Percentiles rank a stretch among this genome's conserved stretches.
Evolutionary conservation across 2,888 invertebrate species (phyloP).

Genomic region (Meiosimyza platycephala): DNA sequence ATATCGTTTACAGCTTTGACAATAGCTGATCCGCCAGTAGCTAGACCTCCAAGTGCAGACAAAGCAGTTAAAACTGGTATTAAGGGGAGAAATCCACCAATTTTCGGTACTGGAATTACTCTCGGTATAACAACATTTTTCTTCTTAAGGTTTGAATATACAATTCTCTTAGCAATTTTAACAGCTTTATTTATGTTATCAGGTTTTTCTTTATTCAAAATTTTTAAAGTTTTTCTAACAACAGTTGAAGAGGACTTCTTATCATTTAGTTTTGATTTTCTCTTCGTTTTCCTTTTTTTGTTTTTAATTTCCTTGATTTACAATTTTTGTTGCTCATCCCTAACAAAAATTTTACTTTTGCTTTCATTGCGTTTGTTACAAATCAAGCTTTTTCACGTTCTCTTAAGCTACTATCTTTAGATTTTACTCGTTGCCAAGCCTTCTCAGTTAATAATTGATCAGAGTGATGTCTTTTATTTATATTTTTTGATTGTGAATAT

Average conservation of each 20-base stretch:
- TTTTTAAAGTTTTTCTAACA: not conserved
- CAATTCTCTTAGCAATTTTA: conserved; percentile 34
- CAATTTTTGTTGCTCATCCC: conserved; percentile 23
- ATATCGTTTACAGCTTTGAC: conserved; percentile 59
- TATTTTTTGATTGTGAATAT: not conserved
- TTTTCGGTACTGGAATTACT: too few species aligned
- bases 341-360: conserved; percentile 37
- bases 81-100: too few species aligned
- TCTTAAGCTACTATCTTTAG: conserved; percentile 30
- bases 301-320: not conserved
- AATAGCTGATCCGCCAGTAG: too few species aligned
- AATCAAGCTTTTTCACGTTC: conserved; percentile 37
- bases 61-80: too few species aligned
- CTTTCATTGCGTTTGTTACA: conserved; percentile 36
- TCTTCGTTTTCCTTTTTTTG: not conserved
- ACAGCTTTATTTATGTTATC: conserved; percentile 25
- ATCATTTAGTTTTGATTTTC: not conserved
- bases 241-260: not conserved
- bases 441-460: conserved; percentile 38
- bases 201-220: not conserved
- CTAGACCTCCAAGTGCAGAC: too few species aligned
- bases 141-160: conserved; percentile 17
- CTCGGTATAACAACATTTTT: conserved; percentile 4
- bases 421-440: too few species aligned
- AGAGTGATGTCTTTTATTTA: not conserved